Evolutionary conservation across 2,113 vertebrate species (phyloP).

Genomic region (Engraulis encrasicolus): DNA sequence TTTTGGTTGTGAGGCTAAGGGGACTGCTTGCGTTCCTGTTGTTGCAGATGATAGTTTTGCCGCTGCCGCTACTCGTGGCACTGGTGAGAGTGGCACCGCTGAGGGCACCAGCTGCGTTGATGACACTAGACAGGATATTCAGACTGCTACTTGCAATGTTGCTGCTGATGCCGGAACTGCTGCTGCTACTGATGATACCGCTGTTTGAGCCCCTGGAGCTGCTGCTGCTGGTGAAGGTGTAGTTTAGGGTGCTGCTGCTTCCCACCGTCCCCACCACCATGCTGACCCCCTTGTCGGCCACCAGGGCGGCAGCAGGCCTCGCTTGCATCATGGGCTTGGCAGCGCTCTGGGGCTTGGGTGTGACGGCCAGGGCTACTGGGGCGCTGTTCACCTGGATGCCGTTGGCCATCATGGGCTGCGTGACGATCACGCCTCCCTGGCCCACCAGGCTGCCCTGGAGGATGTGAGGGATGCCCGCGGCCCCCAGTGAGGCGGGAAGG

Average conservation of each 20-base stretch:
- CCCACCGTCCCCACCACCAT: conserved; percentile 74
- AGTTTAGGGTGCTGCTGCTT: conserved; percentile 69
- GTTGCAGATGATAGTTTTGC: conserved; percentile 22
- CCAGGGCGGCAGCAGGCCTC: conserved; percentile 72
- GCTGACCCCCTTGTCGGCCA: conserved; percentile 75
- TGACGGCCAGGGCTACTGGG: conserved; percentile 84
- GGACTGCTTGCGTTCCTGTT: neutral
- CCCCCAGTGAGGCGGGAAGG: conserved; percentile 86
- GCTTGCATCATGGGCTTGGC: conserved; percentile 82
- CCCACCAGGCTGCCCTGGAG: conserved; percentile 88
- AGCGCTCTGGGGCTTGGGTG: conserved; percentile 79
- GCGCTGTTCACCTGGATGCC: conserved; percentile 87
- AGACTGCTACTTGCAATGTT: neutral
- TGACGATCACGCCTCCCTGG: conserved; percentile 89
- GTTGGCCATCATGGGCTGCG: conserved; percentile 89
- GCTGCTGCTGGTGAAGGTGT: conserved; percentile 54
- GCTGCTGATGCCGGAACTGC: conserved; percentile 57
- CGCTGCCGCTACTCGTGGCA: conserved; percentile 49
- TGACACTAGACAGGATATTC: conserved; percentile 63
- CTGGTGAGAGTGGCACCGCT: conserved; percentile 55
- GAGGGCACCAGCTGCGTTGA: conserved; percentile 61
- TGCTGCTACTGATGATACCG: conserved; percentile 48
- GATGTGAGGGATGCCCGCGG: conserved; percentile 82
- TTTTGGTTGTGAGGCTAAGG: conserved; percentile 51
- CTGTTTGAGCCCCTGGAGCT: conserved; percentile 47